Base-by-base conservation (phyloP, 2,888 invertebrate genomes). In the Cheilosia variabilis region DNA sequence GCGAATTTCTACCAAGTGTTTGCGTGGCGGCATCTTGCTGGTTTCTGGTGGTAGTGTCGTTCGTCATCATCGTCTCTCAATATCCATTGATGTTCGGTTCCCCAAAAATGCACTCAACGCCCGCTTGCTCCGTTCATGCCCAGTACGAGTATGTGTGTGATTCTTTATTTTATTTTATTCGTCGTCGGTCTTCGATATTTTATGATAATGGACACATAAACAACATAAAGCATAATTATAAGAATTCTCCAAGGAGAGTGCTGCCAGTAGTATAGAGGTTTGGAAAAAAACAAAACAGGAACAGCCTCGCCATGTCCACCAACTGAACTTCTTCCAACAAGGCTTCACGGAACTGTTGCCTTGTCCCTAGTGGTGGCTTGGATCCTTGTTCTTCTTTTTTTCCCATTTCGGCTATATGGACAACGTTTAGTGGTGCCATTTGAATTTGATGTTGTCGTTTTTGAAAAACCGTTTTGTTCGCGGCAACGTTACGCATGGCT, bases 151-250 rank as follows among this genome's bases (percentile, higher is more conserved):
- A 58, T 37, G 45, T 22, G 22, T 52, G 47, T 62, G 66, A 66
- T 58, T 43, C 77, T 53, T 77, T 41, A 41, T 72, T 73, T 78
- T 78, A 68, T 83, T 83, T 68, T 63, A 63, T 78, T 80, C 76
- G 81, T 86, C 75, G 77, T 68, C 24, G 72, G 86, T 57, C 69
- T 72, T 69, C 87, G 82, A 87, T 87, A 87, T 87, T 87, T 87
- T 87, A 87, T 87, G 77, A 87, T 87, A 87, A 87, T 87, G 87
- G 87, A 82, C 82, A 87, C 87, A 87, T 87, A 87, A 87, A 87
- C 87, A 87, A 87, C 87, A 87, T 87, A 87, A 87, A 87, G 87
- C 87, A 87, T 87, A 87, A 87, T 87, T 87, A 87, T 87, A 86
- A 86, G 76, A 81, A 81, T 81, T 65, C 81, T 86, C 86, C 37